A percentile compares a stretch with the other conserved stretches of the same genome.
phyloP scores from a whole-genome alignment of 2,797 vertebrate genomes.

The Parauchenoglanis ngamensis region DNA sequence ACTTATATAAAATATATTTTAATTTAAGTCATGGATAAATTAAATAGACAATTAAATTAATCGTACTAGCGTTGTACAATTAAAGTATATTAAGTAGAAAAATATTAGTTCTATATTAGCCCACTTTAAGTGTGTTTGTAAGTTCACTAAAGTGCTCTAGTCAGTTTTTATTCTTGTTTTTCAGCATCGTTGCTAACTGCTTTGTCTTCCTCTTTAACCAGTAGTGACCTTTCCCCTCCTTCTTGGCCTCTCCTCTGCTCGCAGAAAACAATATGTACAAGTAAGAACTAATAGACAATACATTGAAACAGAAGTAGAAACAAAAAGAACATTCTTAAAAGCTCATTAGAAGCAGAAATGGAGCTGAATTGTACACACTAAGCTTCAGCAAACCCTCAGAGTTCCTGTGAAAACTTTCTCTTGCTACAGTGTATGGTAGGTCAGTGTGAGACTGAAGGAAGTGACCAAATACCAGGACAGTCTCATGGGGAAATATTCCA shows the following conservation, averaged over 20 bases:
- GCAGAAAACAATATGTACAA: not conserved
- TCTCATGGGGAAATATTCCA: not conserved
- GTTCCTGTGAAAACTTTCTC: not conserved
- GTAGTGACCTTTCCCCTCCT: not conserved
- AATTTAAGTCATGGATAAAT: not conserved
- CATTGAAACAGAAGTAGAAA: not conserved
- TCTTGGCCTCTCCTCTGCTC: not conserved
- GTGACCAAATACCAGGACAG: not conserved
- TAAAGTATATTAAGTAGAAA: not conserved
- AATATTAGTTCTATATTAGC: not conserved
- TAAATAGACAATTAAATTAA: not conserved
- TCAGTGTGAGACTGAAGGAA: not conserved
- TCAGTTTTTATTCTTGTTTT: not conserved
- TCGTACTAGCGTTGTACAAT: no score
- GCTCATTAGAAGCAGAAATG: not conserved
- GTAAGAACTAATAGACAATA: not conserved
- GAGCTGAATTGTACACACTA: not conserved
- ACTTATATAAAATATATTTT: not conserved
- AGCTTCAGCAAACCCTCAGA: not conserved
- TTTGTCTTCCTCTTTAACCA: conserved; percentile 18
- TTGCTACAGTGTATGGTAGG: not conserved
- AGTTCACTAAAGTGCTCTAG: not conserved
- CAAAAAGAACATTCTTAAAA: not conserved
- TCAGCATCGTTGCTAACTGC: not conserved
- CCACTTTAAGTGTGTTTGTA: not conserved